These are phyloP conservation scores for Channa maculata DNA, from an alignment of 2,113 vertebrate genomes.

Conservation along the genomic window DNA sequence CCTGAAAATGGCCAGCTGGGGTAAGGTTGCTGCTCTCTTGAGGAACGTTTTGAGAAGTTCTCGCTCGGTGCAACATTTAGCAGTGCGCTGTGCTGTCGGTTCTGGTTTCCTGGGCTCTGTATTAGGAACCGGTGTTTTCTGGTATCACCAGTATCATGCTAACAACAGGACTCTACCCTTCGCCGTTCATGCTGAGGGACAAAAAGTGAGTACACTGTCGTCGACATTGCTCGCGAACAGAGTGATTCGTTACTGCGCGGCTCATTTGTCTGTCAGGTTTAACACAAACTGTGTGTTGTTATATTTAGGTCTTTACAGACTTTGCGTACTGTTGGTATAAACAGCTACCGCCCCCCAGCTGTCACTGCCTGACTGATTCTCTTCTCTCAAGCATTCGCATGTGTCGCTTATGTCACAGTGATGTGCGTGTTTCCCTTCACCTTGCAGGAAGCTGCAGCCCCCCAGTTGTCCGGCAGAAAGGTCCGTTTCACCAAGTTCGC, in stretches of 20 bases:
- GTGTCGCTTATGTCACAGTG: too few species aligned
- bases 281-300: too few species aligned
- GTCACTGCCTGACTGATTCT: too few species aligned
- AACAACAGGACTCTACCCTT: slow-evolving; percentile 40
- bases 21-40: slow-evolving; percentile 28
- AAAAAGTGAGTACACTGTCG: slow-evolving; percentile 55
- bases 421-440: neutral
- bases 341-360: too few species aligned
- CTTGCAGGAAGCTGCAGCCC: slow-evolving; percentile 43
- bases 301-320: too few species aligned
- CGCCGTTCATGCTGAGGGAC: slow-evolving; percentile 57
- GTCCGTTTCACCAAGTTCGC: slow-evolving; percentile 92
- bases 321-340: too few species aligned
- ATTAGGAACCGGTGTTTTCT: slow-evolving; percentile 49
- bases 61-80: neutral
- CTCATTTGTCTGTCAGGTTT: too few species aligned
- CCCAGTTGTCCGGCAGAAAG: slow-evolving; percentile 60
- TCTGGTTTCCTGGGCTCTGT: slow-evolving; percentile 35
- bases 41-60: slow-evolving; percentile 23
- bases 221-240: too few species aligned
- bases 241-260: too few species aligned
- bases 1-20: slow-evolving; percentile 69
- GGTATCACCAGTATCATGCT: slow-evolving; percentile 29
- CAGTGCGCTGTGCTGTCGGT: slow-evolving; percentile 19
- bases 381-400: too few species aligned